Base-by-base conservation (phyloP, 2,888 invertebrate species). In the Andrena bucephala region DNA sequence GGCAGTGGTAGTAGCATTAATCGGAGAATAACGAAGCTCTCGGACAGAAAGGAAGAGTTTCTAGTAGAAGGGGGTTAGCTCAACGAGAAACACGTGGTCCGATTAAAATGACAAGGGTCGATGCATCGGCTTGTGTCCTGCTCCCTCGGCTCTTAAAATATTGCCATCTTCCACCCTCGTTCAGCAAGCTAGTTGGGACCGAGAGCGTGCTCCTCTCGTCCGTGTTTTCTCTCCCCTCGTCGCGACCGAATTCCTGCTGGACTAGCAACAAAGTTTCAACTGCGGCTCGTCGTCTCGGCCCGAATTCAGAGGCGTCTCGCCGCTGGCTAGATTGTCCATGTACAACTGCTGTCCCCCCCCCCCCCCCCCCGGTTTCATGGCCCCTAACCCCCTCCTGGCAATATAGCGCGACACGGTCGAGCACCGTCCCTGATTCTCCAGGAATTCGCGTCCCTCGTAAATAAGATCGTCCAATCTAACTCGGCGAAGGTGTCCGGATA, bases 401-500 rank as follows among this genome's bases (percentile, higher is more conserved):
- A 69, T 71, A 68, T 74, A 52, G n/a, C 72, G 50, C 67, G 69
- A 62, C 70, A 77, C 42, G 52, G 63, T 82, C 76, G 60, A 54
- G 48, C 62, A 33, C 66, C 60, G 60, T 57, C 63, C 63, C 73
- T 33, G 72, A 20, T 68, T 75, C 67, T 48, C 76, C 54, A 71
- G 75, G 81, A 82, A 82, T 81, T 69, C 75, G 73, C 75, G 70
- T 76, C 65, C 70, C 76, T 77, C 83, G 69, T 82, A 76, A 83
- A 81, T 81, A 81, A 81, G 81, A 81, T 68, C 68, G 81, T 81
- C 73, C 81, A 81, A 80, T 80, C 67, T 81, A 81, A 65, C 68
- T 67, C 73, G 72, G 36, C 80, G 48, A 48, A 62, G 33, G 71
- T 24, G 60, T 60, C 48, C 33, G 62, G 36, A 63, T 72, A 79